Evolutionary conservation across 1,140 invertebrate genomes (phyloP).

Genomic region (Apis cerana): DNA sequence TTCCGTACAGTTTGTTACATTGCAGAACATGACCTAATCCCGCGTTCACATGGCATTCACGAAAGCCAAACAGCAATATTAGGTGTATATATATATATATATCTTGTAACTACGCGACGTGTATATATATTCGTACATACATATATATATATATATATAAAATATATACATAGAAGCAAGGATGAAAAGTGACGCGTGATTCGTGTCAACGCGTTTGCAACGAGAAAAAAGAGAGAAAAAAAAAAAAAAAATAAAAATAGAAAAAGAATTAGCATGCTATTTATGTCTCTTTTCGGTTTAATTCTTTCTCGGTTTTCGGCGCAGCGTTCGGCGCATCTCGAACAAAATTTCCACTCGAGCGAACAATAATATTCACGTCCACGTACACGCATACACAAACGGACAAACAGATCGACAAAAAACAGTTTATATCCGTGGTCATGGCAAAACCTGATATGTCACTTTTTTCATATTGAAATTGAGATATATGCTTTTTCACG

Average conservation of each 20-base stretch:
- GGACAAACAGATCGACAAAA: not conserved
- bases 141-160: not conserved
- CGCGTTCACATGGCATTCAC: conserved; percentile 45
- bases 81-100: conserved; percentile 75
- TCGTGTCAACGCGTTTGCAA: conserved; percentile 39
- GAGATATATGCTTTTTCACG: too few relatives aligned
- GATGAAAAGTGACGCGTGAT: conserved; percentile 22
- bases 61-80: conserved; percentile 77
- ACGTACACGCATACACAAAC: not conserved
- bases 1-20: conserved; percentile 47
- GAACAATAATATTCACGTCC: not conserved
- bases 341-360: not conserved
- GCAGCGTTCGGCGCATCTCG: not conserved
- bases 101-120: conserved; percentile 74
- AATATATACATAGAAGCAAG: not conserved
- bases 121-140: conserved; percentile 60
- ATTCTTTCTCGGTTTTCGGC: conserved; percentile 24
- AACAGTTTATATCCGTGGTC: too few relatives aligned
- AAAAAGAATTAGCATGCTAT: not conserved
- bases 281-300: conserved; percentile 6
- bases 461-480: too few relatives aligned
- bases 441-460: too few relatives aligned
- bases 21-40: conserved; percentile 50
- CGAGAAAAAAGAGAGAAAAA: not conserved
- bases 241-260: not conserved